phyloP scores from a whole-genome alignment of 2,797 vertebrate species.

The Xenops minutus region DNA sequence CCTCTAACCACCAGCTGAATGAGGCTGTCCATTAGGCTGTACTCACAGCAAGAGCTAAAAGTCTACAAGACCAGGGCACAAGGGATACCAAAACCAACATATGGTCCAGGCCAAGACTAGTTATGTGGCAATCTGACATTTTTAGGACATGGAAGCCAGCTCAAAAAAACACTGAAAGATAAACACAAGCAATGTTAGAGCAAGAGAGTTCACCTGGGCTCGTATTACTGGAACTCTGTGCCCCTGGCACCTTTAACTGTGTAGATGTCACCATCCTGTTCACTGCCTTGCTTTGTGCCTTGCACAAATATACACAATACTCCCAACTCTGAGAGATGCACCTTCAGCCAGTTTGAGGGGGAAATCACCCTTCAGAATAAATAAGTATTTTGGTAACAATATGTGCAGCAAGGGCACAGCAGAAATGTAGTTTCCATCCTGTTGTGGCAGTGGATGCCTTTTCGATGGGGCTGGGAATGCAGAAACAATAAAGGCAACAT shows the following conservation, averaged over 20 bases:
- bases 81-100: neutral
- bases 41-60: neutral
- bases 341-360: neutral
- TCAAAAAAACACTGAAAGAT: neutral
- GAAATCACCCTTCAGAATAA: neutral
- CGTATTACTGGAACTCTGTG: neutral
- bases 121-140: neutral
- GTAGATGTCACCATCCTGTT: neutral
- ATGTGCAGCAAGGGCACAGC: neutral
- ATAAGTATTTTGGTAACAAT: neutral
- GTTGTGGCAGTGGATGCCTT: neutral
- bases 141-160: neutral
- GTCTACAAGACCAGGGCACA: neutral
- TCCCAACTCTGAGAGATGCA: neutral
- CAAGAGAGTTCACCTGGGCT: neutral
- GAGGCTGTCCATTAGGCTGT: neutral
- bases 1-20: neutral
- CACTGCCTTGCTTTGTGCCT: neutral
- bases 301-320: rapidly evolving
- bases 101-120: neutral
- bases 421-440: neutral
- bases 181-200: neutral
- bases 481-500: neutral
- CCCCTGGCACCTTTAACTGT: neutral
- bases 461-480: neutral